Base-by-base conservation (phyloP, 2,113 vertebrate species). In the Rana temporaria region DNA sequence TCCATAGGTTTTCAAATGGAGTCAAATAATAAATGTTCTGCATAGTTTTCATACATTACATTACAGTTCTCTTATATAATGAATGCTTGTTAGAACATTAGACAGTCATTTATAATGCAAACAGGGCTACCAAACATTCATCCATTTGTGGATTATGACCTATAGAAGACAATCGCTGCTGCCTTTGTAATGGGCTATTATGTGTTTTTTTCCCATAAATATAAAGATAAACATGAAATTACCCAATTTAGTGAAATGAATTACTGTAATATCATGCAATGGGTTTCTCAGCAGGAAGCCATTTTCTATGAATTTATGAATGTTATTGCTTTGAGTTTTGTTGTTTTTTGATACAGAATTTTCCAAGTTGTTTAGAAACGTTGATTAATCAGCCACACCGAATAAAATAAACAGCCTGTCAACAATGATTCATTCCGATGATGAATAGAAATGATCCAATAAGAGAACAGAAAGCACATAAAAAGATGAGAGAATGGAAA, bases 241-340 rank as follows among this genome's bases (percentile, higher is more conserved):
- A 56, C 24, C 17, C 15, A 57, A 73, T 59, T 55, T 73, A 57
- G 24, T 32, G 17, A 73, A 73, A 59, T 57, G 32, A 56, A 57
- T 56, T 34, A 55, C 26, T 70, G 53, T 70, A 11, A 16, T 16
- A 22, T 48, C 20, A 22, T 26, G 11, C 16, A 6, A 24, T 24
- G 20, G 67, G 34, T 70, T 53, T 70, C 48, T 22, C 42, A 24
- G 48, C 68, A 70, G 68, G 6, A 24, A 70, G 22, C 68, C 16
- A 26, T 70, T 53, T 26, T 70, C n/a, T 70, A 18, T 53, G 48
- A 70, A 53, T 38, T 70, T 70, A 48, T 48, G 12, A 48, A 48
- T 48, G 42, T 53, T 70, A 48, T 55, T 7, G 52, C 15, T 6
- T 42, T 55, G 48, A 24, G 20, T 52, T 52, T 16, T 48, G 19